Evolutionary conservation across 2,113 vertebrate species (phyloP), one percentile per base, ranked within the genome.

Genomic region (Scatophagus argus): DNA sequence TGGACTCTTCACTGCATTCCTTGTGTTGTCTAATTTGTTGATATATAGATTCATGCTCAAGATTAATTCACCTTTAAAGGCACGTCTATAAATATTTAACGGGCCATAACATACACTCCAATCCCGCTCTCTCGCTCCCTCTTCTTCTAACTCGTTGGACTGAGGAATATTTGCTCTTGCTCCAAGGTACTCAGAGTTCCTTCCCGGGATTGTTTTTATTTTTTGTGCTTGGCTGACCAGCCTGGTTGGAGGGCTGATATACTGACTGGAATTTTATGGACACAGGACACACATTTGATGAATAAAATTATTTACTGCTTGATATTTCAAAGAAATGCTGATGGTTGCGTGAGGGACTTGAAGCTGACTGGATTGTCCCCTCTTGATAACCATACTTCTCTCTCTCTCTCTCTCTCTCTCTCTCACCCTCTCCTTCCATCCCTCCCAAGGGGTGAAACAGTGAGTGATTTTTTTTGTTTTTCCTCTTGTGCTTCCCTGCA

Each of bases 11-110:
- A 84, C 46, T 67, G 34, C 59, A 59, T 68, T 77, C 46, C 32
- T 85, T 87, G 61, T 79, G 68, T 70, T 71, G 70, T 83, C 76
- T 63, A 65, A 77, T 91, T 75, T 78, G 68, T 79, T 75, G 54
- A 84, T 74, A 32, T 81, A 62, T 68, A 64, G 72, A 82, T 81
- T 82, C 41, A 59, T 61, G 46, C 59, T 85, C 61, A 84, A 79
- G 72, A 82, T 77, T 12, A 61, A 39, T 77, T 82, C 51, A 68
- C 82, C 73, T 84, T 76, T 80, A 84, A 75, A 87, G 73, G 82
- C 77, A 74, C 60, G 71, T 86, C 52, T 88, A 80, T 87, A 80
- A 85, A 90, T 90, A 90, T 88, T 88, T 71, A 90, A 89, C 54
- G 72, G 77, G 63, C 69, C 79, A 74, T 84, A 77, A 52, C 62